Evolutionary conservation across 1,140 invertebrate species (phyloP).

Genomic region (Eueides isabella): DNA sequence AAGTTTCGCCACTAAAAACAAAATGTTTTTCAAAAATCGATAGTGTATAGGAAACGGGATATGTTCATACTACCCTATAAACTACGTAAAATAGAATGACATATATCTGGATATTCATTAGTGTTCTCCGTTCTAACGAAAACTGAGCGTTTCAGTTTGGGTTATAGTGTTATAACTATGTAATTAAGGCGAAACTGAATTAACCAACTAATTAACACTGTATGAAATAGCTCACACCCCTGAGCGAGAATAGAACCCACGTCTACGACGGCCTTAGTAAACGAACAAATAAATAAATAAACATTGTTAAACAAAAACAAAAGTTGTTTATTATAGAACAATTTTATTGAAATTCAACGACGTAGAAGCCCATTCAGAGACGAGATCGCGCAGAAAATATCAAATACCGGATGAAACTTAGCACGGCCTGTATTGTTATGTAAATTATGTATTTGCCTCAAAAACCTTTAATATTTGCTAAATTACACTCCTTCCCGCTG

Average conservation of each 20-base stretch:
- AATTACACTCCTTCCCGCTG: not conserved
- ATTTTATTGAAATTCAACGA: constrained; percentile 3
- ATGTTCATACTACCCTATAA: no score
- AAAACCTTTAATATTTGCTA: constrained; percentile 20
- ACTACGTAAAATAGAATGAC: no score
- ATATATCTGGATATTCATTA: no score
- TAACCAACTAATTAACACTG: no score
- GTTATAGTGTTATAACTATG: no score
- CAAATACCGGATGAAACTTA: not conserved
- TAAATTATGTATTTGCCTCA: constrained; percentile 6
- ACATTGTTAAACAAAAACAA: not conserved
- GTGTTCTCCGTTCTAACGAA: no score
- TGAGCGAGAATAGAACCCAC: not conserved
- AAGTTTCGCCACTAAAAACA: no score
- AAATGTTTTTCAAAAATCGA: no score
- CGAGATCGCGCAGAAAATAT: not conserved
- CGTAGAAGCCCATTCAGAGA: not conserved
- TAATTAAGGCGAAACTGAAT: no score
- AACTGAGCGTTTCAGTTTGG: no score
- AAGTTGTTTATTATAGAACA: not conserved
- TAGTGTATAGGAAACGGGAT: no score
- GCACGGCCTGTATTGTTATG: not conserved
- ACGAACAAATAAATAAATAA: not conserved
- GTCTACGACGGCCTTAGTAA: not conserved
- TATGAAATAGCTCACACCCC: no score